Percentiles rank a stretch among this genome's conserved stretches.
These are phyloP conservation scores for Sorex maritimensis DNA, from an alignment of 2,797 vertebrate genomes.

Conservation along the genomic window DNA sequence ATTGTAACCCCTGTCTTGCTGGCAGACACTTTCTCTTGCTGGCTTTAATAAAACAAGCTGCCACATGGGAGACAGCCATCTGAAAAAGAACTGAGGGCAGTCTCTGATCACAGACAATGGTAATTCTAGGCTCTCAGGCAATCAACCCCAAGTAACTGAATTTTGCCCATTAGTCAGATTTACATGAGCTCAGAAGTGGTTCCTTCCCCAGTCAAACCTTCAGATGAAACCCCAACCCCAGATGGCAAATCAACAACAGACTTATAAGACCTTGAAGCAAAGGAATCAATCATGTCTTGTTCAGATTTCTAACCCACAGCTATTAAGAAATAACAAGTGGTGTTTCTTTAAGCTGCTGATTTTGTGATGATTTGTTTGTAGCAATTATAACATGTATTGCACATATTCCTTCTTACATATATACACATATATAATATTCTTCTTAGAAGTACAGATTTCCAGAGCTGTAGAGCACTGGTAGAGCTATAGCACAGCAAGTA, in stretches of 20 bases:
- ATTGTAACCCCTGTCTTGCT: conserved; percentile 10
- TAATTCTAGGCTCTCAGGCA: not conserved
- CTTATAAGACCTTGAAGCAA: conserved; percentile 14
- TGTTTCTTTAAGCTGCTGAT: conserved; percentile 19
- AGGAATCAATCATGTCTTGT: conserved; percentile 13
- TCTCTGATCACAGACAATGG: conserved; percentile 2
- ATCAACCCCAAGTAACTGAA: conserved; percentile 31
- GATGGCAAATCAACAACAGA: not conserved
- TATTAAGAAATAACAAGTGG: conserved; percentile 37
- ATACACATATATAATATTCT: not conserved
- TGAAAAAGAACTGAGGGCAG: not conserved
- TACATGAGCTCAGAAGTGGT: not conserved
- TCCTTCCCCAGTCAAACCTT: not conserved
- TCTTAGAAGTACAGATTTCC: conserved; percentile 45
- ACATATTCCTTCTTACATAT: no score
- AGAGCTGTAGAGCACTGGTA: not conserved
- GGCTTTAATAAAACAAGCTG: conserved; percentile 23
- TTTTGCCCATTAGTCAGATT: not conserved
- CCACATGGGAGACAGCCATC: not conserved
- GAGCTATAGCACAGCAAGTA: no score
- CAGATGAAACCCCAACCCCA: not conserved
- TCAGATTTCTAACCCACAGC: conserved; percentile 35
- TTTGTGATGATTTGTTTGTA: conserved; percentile 47
- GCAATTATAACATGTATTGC: not conserved
- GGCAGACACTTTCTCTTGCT: not conserved